A percentile compares a stretch with the other conserved stretches of the same genome.
Conservation (phyloP, 2,888 invertebrate species). For the Branchipolynoe longqiensis region DNA sequence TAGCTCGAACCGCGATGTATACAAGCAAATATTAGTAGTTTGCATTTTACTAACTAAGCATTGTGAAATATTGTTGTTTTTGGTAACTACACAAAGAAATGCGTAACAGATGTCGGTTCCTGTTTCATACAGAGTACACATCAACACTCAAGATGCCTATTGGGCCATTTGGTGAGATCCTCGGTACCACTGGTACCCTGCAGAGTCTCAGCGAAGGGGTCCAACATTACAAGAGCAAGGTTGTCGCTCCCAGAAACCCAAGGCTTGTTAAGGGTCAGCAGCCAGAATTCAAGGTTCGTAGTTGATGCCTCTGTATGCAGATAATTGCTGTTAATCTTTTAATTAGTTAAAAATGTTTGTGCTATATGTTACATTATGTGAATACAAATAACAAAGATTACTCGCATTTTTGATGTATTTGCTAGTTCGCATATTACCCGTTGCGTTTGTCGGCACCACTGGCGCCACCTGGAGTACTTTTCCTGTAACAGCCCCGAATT, state of each 20-base stretch:
- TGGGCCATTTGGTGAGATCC: constrained; percentile 81
- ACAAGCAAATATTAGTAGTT: not conserved
- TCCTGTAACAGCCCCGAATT: too few relatives aligned
- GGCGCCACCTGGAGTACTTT: too few relatives aligned
- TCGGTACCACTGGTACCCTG: constrained; percentile 81
- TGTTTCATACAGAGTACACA: too few relatives aligned
- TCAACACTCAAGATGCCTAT: constrained; percentile 72
- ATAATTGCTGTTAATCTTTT: too few relatives aligned
- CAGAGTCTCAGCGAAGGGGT: constrained; percentile 75
- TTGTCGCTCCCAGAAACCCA: constrained; percentile 81
- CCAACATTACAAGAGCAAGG: constrained; percentile 78
- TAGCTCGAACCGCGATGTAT: not conserved
- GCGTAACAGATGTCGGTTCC: too few relatives aligned
- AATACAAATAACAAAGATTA: too few relatives aligned
- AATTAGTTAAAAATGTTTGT: too few relatives aligned
- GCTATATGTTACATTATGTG: too few relatives aligned
- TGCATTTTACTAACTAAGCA: not conserved
- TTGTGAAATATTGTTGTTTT: not conserved
- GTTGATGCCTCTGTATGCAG: too few relatives aligned
- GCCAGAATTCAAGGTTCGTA: constrained; percentile 75
- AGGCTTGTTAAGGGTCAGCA: constrained; percentile 78
- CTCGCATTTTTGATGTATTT: too few relatives aligned
- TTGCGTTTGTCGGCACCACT: too few relatives aligned
- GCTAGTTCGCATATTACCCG: too few relatives aligned
- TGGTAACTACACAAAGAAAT: not conserved